Percentiles rank a stretch among this genome's conserved stretches.
phyloP scores from a whole-genome alignment of 1,140 invertebrate species.

The Diabrotica virgifera region DNA sequence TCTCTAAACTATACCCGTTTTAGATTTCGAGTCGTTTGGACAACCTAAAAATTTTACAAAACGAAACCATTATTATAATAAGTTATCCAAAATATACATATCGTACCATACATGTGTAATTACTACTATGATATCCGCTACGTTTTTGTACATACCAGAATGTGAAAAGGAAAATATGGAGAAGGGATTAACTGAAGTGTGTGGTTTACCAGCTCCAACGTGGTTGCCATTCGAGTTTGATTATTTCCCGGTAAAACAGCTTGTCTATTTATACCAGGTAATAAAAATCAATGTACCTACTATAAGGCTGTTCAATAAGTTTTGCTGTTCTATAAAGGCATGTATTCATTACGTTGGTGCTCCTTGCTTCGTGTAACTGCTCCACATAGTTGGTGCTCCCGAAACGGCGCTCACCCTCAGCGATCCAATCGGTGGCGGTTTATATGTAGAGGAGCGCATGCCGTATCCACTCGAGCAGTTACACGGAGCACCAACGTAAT shows the following conservation, averaged over 20 bases:
- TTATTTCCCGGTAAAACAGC: constrained; percentile 5
- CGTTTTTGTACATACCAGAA: background rate
- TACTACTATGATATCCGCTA: background rate
- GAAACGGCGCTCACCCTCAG: no score
- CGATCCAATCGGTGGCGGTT: no score
- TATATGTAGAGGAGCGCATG: no score
- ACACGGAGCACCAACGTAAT: no score
- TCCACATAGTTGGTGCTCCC: no score
- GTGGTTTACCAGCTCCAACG: constrained; percentile 6
- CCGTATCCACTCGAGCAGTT: no score
- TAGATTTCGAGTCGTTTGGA: constrained; percentile 14
- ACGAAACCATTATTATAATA: constrained; percentile 9
- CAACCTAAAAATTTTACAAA: constrained; percentile 3
- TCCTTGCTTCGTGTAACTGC: no score
- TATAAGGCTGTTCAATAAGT: no score
- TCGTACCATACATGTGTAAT: background rate
- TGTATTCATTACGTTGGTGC: no score
- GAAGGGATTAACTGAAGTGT: constrained; percentile 9
- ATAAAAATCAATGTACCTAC: background rate
- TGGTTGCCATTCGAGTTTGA: constrained; percentile 17
- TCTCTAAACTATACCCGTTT: background rate
- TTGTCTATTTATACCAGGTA: constrained; percentile 15
- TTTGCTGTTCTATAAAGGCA: no score
- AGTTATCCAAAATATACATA: constrained; percentile 13
- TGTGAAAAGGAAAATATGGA: constrained; percentile 11